A percentile compares a stretch with the other conserved stretches of the same genome.
Conservation (phyloP, 2,113 vertebrate species). For the Ptilonorhynchus violaceus region DNA sequence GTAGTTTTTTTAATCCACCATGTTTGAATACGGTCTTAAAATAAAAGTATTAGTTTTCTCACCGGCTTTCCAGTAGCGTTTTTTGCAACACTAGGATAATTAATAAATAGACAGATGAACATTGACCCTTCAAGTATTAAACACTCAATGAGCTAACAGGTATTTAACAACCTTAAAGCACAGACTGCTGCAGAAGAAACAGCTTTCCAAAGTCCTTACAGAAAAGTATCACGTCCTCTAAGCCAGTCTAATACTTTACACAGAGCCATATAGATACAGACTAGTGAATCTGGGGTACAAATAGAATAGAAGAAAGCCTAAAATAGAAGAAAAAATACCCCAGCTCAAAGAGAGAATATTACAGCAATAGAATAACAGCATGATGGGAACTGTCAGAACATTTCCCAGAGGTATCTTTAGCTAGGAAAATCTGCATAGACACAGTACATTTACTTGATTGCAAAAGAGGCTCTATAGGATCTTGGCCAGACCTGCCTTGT, state of each 20-base stretch:
- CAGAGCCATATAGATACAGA: background rate
- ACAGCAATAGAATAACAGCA: background rate
- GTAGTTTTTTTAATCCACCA: background rate
- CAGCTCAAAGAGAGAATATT: background rate
- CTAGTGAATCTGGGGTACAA: background rate
- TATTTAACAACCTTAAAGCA: background rate
- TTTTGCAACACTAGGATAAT: background rate
- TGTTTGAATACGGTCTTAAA: background rate
- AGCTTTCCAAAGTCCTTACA: background rate
- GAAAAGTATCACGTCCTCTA: background rate
- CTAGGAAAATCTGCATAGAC: background rate
- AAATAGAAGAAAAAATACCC: rapidly evolving
- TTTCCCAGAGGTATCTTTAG: background rate
- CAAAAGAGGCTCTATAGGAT: background rate
- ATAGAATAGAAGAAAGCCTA: background rate
- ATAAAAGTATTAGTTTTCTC: background rate
- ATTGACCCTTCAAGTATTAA: background rate
- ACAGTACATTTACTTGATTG: background rate
- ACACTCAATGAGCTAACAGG: background rate
- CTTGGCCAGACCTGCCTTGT: background rate
- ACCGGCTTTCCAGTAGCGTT: background rate
- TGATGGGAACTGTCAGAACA: background rate
- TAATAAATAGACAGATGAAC: background rate
- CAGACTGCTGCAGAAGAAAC: background rate
- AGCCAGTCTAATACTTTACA: background rate